Percentiles rank a stretch among this genome's conserved stretches.
These are phyloP conservation scores for Lagria hirta DNA, from an alignment of 2,888 invertebrate genomes.

Conservation along the genomic window DNA sequence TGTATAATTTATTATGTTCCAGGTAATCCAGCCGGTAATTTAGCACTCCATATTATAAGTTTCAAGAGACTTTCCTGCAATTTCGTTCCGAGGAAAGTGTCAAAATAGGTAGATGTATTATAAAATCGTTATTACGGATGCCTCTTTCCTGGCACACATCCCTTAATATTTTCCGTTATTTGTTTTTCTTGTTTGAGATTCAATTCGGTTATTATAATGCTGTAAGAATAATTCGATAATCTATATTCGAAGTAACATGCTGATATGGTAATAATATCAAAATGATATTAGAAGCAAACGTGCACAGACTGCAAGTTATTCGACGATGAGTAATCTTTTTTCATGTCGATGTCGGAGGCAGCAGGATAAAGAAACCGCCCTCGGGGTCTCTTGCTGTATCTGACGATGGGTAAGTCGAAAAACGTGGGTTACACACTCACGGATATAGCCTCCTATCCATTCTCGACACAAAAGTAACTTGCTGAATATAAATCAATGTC, in stretches of 20 bases:
- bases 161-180: no score
- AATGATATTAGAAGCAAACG: slow-evolving; percentile 49
- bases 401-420: slow-evolving; percentile 21
- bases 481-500: slow-evolving; percentile 49
- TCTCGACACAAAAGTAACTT: slow-evolving; percentile 37
- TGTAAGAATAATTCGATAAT: slow-evolving; percentile 48
- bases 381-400: slow-evolving; percentile 31
- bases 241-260: slow-evolving; percentile 48
- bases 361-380: slow-evolving; percentile 34
- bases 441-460: slow-evolving; percentile 36
- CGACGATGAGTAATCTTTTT: slow-evolving; percentile 42
- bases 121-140: no score
- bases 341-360: slow-evolving; percentile 31
- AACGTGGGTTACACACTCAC: slow-evolving; percentile 38
- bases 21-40: no score
- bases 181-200: slow-evolving; percentile 33
- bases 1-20: no score
- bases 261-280: slow-evolving; percentile 53
- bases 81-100: no score
- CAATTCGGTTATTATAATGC: slow-evolving; percentile 38
- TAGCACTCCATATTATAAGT: no score
- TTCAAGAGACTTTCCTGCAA: no score
- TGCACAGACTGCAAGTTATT: slow-evolving; percentile 36
- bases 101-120: no score
- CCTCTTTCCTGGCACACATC: no score